These are phyloP conservation scores for Pogonomyrmex californicus DNA, from an alignment of 1,140 invertebrate species.

Conservation along the genomic window DNA sequence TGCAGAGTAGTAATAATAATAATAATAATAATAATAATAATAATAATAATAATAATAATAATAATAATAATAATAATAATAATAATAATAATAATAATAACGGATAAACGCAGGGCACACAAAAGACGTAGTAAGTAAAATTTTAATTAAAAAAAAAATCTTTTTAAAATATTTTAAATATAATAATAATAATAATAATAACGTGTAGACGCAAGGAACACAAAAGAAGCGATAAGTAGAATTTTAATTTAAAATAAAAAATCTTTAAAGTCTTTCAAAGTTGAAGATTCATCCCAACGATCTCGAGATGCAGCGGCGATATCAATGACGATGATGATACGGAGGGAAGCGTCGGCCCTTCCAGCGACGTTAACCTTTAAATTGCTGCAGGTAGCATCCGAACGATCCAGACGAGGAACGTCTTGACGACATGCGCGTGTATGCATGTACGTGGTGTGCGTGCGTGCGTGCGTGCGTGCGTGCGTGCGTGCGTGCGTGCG, in stretches of 20 bases:
- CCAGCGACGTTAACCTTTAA: constrained; percentile 68
- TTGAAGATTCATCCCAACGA: constrained; percentile 3
- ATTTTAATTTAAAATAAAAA: background rate
- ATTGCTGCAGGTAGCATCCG: constrained; percentile 73
- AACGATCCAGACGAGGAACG: constrained; percentile 19
- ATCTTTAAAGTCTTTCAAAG: background rate
- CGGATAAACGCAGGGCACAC: no score
- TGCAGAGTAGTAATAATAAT: background rate
- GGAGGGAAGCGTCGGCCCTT: constrained; percentile 41
- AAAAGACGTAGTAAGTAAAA: no score
- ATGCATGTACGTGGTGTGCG: background rate
- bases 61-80: no score
- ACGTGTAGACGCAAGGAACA: no score
- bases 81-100: no score
- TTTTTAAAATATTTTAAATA: no score
- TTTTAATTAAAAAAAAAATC: no score
- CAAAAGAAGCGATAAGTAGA: background rate
- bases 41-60: background rate
- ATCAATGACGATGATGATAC: constrained; percentile 58
- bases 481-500: no score
- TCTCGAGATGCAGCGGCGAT: background rate
- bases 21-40: constrained; percentile 4
- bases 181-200: no score
- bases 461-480: constrained; percentile 5
- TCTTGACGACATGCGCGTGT: constrained; percentile 33